These are phyloP conservation scores for Stegophylla sp. DNA, from an alignment of 2,888 invertebrate species.

Conservation along the genomic window DNA sequence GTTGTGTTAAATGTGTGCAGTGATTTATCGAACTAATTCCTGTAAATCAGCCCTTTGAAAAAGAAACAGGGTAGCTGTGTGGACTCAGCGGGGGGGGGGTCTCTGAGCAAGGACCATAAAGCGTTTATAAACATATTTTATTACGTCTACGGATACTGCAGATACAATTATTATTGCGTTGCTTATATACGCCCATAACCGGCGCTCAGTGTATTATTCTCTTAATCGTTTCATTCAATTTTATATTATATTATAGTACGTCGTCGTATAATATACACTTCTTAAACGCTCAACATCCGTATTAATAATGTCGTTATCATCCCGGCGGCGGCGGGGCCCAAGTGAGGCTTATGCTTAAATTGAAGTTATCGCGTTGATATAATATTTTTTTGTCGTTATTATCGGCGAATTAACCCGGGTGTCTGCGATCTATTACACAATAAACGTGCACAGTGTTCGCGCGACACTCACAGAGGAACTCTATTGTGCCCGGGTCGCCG, in stretches of 20 bases:
- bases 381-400: conserved; percentile 31
- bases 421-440: neutral
- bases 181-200: neutral
- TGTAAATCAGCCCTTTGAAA: neutral
- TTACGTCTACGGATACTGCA: too few relatives aligned
- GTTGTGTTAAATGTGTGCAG: neutral
- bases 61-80: conserved; percentile 17
- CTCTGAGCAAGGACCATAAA: too few relatives aligned
- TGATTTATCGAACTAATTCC: conserved; percentile 25
- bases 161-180: neutral
- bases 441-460: conserved; percentile 14
- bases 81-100: conserved; percentile 11
- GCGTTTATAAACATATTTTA: neutral
- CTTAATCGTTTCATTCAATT: conserved; percentile 40
- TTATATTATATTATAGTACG: too few relatives aligned
- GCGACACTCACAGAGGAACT: conserved; percentile 12
- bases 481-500: conserved; percentile 8
- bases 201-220: conserved; percentile 10
- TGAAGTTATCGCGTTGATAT: conserved; percentile 23
- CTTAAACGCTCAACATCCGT: conserved; percentile 30
- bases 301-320: conserved; percentile 46
- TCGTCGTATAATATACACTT: too few relatives aligned
- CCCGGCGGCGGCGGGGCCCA: conserved; percentile 10
- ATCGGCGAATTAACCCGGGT: conserved; percentile 33
- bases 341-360: conserved; percentile 7